Evolutionary conservation across 2,888 invertebrate species (phyloP), one percentile per base, ranked within the genome.

Genomic region (Tanytarsus gracilentus): DNA sequence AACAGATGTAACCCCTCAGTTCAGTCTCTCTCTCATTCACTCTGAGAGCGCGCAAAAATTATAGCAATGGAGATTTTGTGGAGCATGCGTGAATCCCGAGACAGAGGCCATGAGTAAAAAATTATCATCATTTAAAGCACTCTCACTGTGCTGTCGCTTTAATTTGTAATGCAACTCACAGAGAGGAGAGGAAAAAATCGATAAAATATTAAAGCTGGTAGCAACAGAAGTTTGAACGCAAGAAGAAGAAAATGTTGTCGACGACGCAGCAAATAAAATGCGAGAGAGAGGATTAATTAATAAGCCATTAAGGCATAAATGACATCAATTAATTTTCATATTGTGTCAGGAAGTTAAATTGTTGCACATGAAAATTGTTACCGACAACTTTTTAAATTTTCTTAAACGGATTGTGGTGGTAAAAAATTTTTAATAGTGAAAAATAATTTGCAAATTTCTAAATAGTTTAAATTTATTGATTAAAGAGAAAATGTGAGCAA

Each of bases 71-170:
- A 39, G 58, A 48, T 58, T 58, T 25, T 51, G 16, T 44, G 58
- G 58, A 48, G 58, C 58, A 58, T 58, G 58, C 58, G 58, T 58
- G 48, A 27, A 58, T 44, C 44, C 44, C 23, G 44, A 23, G 23
- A 23, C 21, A 53, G 53, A 53, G 53, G 58, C 44, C 44, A 58
- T 58, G 58, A 48, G 44, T 48, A 44, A 9, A 36, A 58, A 25
- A 58, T 48, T 14, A 23, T 16, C 29, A 58, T 48, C 58, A 48
- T 44, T 48, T 27, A 58, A 44, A 29, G 40, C 18, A 14, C 48
- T 39, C 29, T 55, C 16, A 16, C 16, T 40, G 5, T 16, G 6
- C 16, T 44, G 18, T 16, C 36, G 36, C 58, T 58, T 58, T 58
- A 58, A 58, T 58, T 58, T 39, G 58, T 58, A 40, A 52, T 8